Evolutionary conservation across 2,888 invertebrate species (phyloP).

Genomic region (Leptogaster cylindrica): DNA sequence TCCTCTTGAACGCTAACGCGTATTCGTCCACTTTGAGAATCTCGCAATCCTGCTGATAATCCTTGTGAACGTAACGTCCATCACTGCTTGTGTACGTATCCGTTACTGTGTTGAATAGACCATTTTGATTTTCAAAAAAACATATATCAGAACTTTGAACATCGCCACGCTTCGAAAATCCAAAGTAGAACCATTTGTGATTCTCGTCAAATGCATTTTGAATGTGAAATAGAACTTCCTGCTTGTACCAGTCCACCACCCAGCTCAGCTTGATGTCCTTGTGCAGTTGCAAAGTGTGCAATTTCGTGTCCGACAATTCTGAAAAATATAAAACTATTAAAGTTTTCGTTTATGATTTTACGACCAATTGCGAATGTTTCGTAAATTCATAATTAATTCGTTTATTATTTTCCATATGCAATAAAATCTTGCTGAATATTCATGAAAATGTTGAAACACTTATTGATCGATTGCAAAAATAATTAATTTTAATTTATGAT

Average conservation of each 20-base stretch:
- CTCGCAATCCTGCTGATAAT: constrained; percentile 77
- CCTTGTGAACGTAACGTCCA: constrained; percentile 70
- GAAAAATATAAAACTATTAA: too few species aligned
- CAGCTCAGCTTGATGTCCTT: constrained; percentile 61
- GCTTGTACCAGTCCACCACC: constrained; percentile 62
- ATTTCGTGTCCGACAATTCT: constrained; percentile 60
- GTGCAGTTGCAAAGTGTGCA: constrained; percentile 59
- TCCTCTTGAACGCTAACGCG: constrained; percentile 76
- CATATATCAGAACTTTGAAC: constrained; percentile 80
- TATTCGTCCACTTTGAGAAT: constrained; percentile 65
- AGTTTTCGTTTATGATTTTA: too few species aligned
- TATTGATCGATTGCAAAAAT: too few species aligned
- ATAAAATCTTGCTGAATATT: too few species aligned
- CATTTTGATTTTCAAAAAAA: constrained; percentile 71
- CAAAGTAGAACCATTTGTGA: constrained; percentile 80
- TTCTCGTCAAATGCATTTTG: constrained; percentile 61
- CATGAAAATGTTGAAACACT: too few species aligned
- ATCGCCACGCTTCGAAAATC: constrained; percentile 84
- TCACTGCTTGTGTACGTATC: constrained; percentile 74
- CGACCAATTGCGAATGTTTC: too few species aligned
- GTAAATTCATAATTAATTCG: too few species aligned
- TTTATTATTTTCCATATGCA: too few species aligned
- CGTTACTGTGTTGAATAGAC: constrained; percentile 64
- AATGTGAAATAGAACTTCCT: constrained; percentile 61
- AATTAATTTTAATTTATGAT: too few species aligned